phyloP scores from a whole-genome alignment of 2,888 invertebrate species.

The Lycia hirtaria region DNA sequence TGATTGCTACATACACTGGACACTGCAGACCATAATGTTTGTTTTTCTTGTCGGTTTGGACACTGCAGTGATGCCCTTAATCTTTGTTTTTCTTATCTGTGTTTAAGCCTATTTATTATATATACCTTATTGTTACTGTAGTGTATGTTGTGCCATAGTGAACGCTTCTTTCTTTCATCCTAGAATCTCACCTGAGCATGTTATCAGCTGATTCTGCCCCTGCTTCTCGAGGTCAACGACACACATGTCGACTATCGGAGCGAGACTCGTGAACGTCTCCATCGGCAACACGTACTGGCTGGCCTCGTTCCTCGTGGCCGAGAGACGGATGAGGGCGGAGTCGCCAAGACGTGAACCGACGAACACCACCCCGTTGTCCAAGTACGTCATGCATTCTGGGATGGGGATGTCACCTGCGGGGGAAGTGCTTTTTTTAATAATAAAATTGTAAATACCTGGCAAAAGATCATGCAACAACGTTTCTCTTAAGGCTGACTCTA shows the following conservation, averaged over 20 bases:
- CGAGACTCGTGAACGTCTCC: conserved; percentile 98
- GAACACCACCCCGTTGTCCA: conserved; percentile 99
- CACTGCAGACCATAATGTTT: too few relatives aligned
- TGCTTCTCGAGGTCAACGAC: conserved; percentile 98
- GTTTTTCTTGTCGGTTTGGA: too few relatives aligned
- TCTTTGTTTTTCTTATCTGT: too few relatives aligned
- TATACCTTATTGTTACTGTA: too few relatives aligned
- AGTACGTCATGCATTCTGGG: conserved; percentile 98
- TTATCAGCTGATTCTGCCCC: conserved; percentile 98
- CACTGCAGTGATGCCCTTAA: too few relatives aligned
- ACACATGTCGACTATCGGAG: conserved; percentile 99
- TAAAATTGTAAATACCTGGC: too few relatives aligned
- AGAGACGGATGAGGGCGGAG: conserved; percentile 96
- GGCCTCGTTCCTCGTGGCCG: conserved; percentile 92
- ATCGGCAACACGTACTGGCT: conserved; percentile 96
- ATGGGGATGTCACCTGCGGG: conserved; percentile 93
- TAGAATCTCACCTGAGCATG: conserved; percentile 91
- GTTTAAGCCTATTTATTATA: too few relatives aligned
- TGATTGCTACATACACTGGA: too few relatives aligned
- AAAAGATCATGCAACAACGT: too few relatives aligned
- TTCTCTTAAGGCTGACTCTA: too few relatives aligned
- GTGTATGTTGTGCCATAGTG: too few relatives aligned
- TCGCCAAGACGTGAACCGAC: conserved; percentile 98
- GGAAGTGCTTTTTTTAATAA: too few relatives aligned
- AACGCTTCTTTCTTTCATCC: not conserved